Percentiles rank a stretch among this genome's conserved stretches.
These are phyloP conservation scores for Gopherus flavomarginatus DNA, from an alignment of 2,113 vertebrate genomes.

Conservation along the genomic window DNA sequence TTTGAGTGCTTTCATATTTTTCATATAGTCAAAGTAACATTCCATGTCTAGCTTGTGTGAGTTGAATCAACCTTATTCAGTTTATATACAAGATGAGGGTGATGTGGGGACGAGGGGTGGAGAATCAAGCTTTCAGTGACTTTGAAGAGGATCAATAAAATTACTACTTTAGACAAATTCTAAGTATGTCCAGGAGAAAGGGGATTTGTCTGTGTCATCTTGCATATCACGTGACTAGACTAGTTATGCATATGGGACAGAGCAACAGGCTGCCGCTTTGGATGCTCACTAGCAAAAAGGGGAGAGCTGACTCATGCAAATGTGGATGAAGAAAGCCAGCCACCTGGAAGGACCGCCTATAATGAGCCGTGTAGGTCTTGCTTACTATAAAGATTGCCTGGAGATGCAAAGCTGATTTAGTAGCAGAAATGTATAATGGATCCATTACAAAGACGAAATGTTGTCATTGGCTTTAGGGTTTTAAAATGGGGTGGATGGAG, in stretches of 20 bases:
- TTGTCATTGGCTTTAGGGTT: background rate
- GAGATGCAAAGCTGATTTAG: background rate
- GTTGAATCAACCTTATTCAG: background rate
- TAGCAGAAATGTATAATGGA: background rate
- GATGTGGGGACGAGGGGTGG: too few species aligned
- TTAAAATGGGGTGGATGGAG: background rate
- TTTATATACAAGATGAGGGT: background rate
- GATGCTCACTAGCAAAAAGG: background rate
- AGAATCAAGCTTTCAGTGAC: too few species aligned
- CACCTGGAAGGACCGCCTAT: background rate
- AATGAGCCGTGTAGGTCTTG: background rate
- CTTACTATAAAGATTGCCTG: background rate
- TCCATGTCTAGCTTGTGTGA: background rate
- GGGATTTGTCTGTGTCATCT: background rate
- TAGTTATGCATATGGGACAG: too few species aligned
- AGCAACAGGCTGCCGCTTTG: background rate
- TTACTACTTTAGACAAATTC: background rate
- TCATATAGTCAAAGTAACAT: background rate
- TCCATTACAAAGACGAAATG: background rate
- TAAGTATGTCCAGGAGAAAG: background rate
- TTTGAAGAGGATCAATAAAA: accelerated
- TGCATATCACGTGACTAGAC: background rate
- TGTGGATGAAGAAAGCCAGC: background rate
- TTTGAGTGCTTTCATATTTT: background rate
- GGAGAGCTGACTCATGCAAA: background rate